Base-by-base conservation (phyloP, 2,888 invertebrate genomes). In the Meandrusa payeni region DNA sequence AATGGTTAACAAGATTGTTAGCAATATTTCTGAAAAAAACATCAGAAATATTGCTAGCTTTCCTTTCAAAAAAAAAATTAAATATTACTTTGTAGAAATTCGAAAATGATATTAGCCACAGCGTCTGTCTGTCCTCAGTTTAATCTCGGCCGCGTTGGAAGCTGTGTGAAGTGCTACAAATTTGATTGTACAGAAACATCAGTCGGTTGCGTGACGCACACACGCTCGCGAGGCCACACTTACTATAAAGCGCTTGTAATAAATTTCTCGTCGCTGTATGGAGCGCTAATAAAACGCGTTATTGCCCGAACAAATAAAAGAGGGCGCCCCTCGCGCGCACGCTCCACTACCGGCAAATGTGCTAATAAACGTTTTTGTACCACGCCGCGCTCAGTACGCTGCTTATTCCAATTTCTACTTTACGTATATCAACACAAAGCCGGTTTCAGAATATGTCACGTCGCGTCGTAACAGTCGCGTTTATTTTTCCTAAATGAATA, bases 301-400 rank as follows among this genome's bases (percentile, higher is more conserved):
- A 33, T 24, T 28, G 37, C 32, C 27, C 13, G 17, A 41, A 44
- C 44, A 39, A 33, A 33, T 22, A 23, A 17, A 46, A 34, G 13
- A 36, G 4, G 19, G 9, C 17, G 38, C 46, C 45, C 46, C 57
- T 68, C 69, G 60, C 64, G 74, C 61, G 60, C 71, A 74, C 79
- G 83, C 73, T 76, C 64, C 70, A 76, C 70, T 77, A 65, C 67
- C 71, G 54, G 62, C 63, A 66, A 76, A 79, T 72, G 77, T 65
- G 74, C 77, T 80, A 79, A 80, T 81, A 81, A 81, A 80, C 76
- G 77, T 75, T 80, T 78, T 76, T 74, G 63, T 71, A 61, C 64
- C 55, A 55, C 59, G 56, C 61, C 62, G 60, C 57, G 55, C 28
- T 61, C 51, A 39, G 37, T 61, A 60, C 61, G 10, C 1, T 6